Evolutionary conservation across 2,888 invertebrate species (phyloP), one percentile per base, ranked within the genome.

Genomic region (Podotricha telesiphe): DNA sequence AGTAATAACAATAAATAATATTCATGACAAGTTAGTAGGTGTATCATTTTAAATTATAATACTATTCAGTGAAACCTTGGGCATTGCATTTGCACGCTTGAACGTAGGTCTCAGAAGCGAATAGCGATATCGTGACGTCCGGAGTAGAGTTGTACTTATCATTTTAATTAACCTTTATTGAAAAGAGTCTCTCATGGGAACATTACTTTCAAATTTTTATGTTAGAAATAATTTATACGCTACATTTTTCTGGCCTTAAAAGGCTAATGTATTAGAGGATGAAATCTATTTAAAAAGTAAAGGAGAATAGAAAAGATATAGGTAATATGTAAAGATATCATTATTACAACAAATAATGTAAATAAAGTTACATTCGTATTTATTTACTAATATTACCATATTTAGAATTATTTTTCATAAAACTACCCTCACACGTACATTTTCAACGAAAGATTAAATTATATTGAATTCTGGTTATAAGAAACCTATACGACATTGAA

Each of bases 121-220:
- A 63, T 69, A 59, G 67, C 67, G 65, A 71, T 71, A 71, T 74
- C 73, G 71, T 69, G 67, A 73, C 77, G 71, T 76, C 71, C 74
- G 74, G 64, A 64, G 50, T 65, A 45, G 56, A 6, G 58, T 42
- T 61, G 70, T 68, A 73, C 63, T 48, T 58, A 68, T 61, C 69
- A 74, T 68, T 75, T 69, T 70, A 70, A 75, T 69, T 70, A 71
- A 68, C 64, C 51, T 74, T 69, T 47, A 67, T 70, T 69, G 59
- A 51, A 56, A 56, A 53, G 37, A 15, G 22, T 62, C 42, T 48
- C 50, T 50, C 47, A 37, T 40, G 22, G 34, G 56, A 64, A 64
- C 17, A 50, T 15, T 8, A 62, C 34, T 48, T 62, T 34, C 48
- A 10, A 20, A 8, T 15, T 45, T 42, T 22, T 59, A 17, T 17